Conservation (phyloP, 35 echinoderm and acorn worm genomes). For the Hemicentrotus pulcherrimus region DNA sequence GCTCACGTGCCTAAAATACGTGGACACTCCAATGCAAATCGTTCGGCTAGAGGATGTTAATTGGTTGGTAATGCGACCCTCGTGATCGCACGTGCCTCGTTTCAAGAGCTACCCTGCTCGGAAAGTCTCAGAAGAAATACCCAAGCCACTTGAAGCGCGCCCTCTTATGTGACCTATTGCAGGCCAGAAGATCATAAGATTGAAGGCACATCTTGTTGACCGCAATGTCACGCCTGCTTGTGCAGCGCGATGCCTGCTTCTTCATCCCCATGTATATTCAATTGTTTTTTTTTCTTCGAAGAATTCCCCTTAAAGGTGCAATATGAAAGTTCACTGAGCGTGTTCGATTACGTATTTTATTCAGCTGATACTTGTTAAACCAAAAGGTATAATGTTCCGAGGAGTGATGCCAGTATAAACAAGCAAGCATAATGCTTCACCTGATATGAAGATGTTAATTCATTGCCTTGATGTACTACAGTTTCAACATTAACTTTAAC, state of each 20-base stretch:
- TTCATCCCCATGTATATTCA: not conserved
- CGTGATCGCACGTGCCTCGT: not conserved
- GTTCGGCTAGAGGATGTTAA: conserved; percentile 19
- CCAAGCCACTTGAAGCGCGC: not conserved
- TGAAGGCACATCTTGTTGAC: conserved; percentile 11
- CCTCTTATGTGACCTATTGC: not conserved
- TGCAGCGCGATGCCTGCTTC: not conserved
- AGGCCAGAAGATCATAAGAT: not conserved
- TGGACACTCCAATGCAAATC: not conserved
- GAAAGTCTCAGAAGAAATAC: not conserved
- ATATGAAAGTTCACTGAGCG: not conserved
- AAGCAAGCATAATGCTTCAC: no score
- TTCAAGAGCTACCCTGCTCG: not conserved
- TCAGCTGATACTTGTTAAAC: not conserved
- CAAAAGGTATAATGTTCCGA: not conserved
- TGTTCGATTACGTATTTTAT: not conserved
- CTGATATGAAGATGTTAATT: no score
- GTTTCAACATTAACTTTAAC: no score
- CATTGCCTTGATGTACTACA: no score
- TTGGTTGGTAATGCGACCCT: conserved; percentile 23
- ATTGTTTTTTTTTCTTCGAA: not conserved
- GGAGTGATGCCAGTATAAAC: no score
- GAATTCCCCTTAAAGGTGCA: not conserved
- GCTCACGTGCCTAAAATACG: conserved; percentile 10
- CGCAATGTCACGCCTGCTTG: not conserved